A percentile compares a stretch with the other conserved stretches of the same genome.
These are phyloP conservation scores for Mantis religiosa DNA, from an alignment of 2,888 invertebrate species.

Conservation along the genomic window DNA sequence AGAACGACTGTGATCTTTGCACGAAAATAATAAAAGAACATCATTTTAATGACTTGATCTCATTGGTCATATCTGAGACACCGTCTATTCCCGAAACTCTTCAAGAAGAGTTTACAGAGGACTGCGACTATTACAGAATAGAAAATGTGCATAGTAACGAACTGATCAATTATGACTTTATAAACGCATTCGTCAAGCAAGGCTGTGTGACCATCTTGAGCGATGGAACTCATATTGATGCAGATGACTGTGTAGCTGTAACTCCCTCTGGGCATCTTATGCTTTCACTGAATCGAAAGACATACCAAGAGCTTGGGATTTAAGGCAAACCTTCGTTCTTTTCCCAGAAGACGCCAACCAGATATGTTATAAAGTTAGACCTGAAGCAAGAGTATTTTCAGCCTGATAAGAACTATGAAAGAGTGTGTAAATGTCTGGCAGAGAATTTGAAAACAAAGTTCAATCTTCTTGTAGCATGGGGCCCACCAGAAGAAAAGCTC, in stretches of 20 bases:
- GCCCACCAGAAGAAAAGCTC: slow-evolving; percentile 47
- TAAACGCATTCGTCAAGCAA: slow-evolving; percentile 53
- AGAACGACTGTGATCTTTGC: slow-evolving; percentile 27
- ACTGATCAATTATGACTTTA: slow-evolving; percentile 49
- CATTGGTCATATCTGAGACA: slow-evolving; percentile 51
- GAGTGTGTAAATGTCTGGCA: slow-evolving; percentile 42
- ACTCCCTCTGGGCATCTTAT: slow-evolving; percentile 51
- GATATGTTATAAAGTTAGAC: slow-evolving; percentile 52
- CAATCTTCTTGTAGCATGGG: slow-evolving; percentile 51
- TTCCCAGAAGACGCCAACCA: slow-evolving; percentile 42
- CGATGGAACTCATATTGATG: slow-evolving; percentile 48
- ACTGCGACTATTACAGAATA: slow-evolving; percentile 55
- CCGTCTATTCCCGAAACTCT: slow-evolving; percentile 42
- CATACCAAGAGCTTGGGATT: slow-evolving; percentile 53
- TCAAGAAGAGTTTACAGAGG: slow-evolving; percentile 42
- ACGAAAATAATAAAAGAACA: slow-evolving; percentile 43
- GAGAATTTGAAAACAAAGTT: slow-evolving; percentile 43
- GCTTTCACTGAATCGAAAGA: slow-evolving; percentile 48
- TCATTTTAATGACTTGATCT: slow-evolving; percentile 53
- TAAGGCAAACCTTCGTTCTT: slow-evolving; percentile 50
- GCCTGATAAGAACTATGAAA: slow-evolving; percentile 48
- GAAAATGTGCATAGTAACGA: slow-evolving; percentile 45
- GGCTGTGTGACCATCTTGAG: slow-evolving; percentile 49
- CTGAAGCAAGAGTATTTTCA: slow-evolving; percentile 46
- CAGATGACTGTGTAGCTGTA: slow-evolving; percentile 50